Base-by-base conservation (phyloP, 1,140 invertebrate genomes). In the Trachymyrmex cornetzi region DNA sequence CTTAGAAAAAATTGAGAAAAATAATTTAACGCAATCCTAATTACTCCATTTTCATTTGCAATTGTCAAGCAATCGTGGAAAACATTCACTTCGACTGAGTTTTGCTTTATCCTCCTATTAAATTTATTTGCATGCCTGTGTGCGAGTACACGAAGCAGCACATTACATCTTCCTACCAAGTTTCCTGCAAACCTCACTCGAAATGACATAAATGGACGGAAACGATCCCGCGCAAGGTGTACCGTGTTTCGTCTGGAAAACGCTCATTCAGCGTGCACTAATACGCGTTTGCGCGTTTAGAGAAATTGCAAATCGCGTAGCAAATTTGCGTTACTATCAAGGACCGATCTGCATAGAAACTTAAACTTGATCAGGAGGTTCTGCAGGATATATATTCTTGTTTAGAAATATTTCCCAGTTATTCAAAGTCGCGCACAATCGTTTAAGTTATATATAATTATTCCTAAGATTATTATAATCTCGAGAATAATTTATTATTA, bases 181-280 rank as follows among this genome's bases (percentile, higher is more conserved):
- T 74, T 84, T 74, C 80, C 80, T 84, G 80, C 80, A 84, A 84
- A 75, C 55, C 80, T 84, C 80, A 75, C 67, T 74, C 80, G 80
- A 84, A 84, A 84, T 74, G 69, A 74, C 69, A 61, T 84, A 84
- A 84, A 84, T 50, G 80, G 80, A 63, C 80, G 80, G 80, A 84
- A 84, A 84, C 80, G 67, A 84, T 84, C 80, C 69, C 38, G 38
- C 69, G 71, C 80, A 48, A 69, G 77, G 50, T 48, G 22, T 44
- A 74, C 55, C 80, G 57, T 61, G 80, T 82, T 74, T 82, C 80
- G 80, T 69, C 55, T 74, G 69, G 80, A 84, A 84, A 84, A 84
- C 80, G 80, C 80, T 84, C 80, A 84, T 84, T 84, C 80, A 84
- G 30, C 69, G 80, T 61, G 67, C 80, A 61, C 80, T 84, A 84